A percentile compares a stretch with the other conserved stretches of the same genome.
Conservation (phyloP, 2,113 vertebrate species). For the Baryphthengus martii region DNA sequence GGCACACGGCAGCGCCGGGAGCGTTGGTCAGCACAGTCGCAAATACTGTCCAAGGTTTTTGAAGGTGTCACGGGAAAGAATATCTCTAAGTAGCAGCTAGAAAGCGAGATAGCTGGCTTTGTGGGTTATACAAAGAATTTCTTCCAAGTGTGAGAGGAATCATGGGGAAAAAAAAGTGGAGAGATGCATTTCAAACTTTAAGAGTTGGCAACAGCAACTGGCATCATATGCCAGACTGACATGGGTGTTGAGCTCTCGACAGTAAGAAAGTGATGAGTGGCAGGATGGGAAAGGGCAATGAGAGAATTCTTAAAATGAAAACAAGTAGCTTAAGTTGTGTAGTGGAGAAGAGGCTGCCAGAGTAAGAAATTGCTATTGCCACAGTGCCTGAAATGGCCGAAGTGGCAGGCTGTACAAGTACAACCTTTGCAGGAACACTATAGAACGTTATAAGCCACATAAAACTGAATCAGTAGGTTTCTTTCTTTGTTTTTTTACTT, state of each 20-base stretch:
- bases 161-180: fast-evolving
- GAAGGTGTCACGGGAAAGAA: neutral
- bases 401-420: neutral
- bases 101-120: neutral
- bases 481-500: neutral
- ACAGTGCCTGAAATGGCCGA: neutral
- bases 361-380: neutral
- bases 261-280: neutral
- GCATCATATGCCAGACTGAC: conserved; percentile 20
- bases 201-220: conserved; percentile 9
- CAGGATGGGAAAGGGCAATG: conserved; percentile 37
- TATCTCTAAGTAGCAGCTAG: neutral
- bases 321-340: neutral
- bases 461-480: neutral
- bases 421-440: neutral
- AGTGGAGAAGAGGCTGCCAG: neutral
- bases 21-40: neutral
- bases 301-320: conserved; percentile 11
- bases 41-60: neutral
- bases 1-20: neutral
- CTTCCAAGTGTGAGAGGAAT: neutral
- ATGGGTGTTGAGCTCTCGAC: conserved; percentile 55
- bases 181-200: neutral
- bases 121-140: neutral
- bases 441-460: neutral